Evolutionary conservation across 2,888 invertebrate species (phyloP).

Genomic region (Oscheius sp.): DNA sequence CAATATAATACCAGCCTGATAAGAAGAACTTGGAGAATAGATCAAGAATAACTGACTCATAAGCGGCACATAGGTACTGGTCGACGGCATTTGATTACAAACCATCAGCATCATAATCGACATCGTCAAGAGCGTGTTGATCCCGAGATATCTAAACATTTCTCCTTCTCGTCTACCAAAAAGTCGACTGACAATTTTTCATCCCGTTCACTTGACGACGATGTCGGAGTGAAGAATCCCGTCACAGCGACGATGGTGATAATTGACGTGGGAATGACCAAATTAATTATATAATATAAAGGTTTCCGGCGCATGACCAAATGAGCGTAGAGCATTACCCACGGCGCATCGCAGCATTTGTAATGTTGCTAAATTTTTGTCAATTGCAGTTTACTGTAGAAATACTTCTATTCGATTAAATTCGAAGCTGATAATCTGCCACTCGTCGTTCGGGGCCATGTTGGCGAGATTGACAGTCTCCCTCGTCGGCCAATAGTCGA

Average conservation of each 20-base stretch:
- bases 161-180: not conserved
- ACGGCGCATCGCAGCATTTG: constrained; percentile 69
- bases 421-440: constrained; percentile 69
- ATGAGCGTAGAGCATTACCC: constrained; percentile 72
- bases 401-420: constrained; percentile 62
- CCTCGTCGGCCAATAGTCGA: constrained; percentile 66
- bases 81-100: constrained; percentile 75
- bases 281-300: constrained; percentile 69
- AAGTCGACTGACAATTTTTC: constrained; percentile 62
- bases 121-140: constrained; percentile 73
- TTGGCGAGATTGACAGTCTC: constrained; percentile 66
- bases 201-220: constrained; percentile 68
- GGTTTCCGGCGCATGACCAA: constrained; percentile 70
- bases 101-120: constrained; percentile 76
- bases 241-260: constrained; percentile 71
- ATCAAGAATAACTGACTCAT: constrained; percentile 72
- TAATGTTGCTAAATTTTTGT: constrained; percentile 51
- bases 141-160: constrained; percentile 55
- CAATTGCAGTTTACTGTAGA: not conserved
- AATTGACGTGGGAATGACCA: constrained; percentile 70
- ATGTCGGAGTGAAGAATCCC: constrained; percentile 72
- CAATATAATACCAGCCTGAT: constrained; percentile 76
- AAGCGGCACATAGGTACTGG: constrained; percentile 76
- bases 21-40: not conserved
- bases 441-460: constrained; percentile 71